Base-by-base conservation (phyloP, 2,113 vertebrate genomes). In the Nycticorax nycticorax region DNA sequence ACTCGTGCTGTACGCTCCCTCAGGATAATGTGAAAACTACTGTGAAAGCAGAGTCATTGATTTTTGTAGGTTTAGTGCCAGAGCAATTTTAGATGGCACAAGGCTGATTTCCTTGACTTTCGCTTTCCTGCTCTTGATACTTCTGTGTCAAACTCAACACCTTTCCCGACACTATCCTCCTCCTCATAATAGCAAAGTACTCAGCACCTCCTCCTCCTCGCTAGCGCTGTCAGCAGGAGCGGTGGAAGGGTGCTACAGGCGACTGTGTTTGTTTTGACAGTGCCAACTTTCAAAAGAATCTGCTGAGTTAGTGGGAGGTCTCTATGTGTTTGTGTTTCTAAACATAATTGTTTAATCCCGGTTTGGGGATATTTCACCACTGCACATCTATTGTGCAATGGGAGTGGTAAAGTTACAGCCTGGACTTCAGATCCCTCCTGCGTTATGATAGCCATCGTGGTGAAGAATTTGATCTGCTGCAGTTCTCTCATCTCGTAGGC, bases 111-210 rank as follows among this genome's bases (percentile, higher is more conserved):
- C 96, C 86, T 91, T 91, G 96, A 92, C 95, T 96, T 94, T 94
- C 84, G 23, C 95, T 93, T 97, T 92, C 68, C 84, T 82, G 88
- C 93, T 92, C 95, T 94, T 73, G 89, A 90, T 96, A 93, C 85
- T 91, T 92, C 77, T 92, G 94, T 97, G 97, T 97, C 97, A 97
- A 97, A 94, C 94, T 95, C 96, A 96, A 97, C 97, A 97, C 97
- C 94, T 96, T 96, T 97, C 89, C 89, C 93, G 96, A 93, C 96
- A 93, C 97, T 96, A 92, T 88, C 96, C 95, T 96, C 95, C 96
- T 97, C 95, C 93, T 96, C 95, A 82, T 95, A 85, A 96, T 96
- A 97, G 96, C 97, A 89, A 96, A 97, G 96, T 95, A 75, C 87
- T 97, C 97, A 93, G 94, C 96, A 92, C 95, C 95, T 97, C 95